phyloP scores from a whole-genome alignment of 2,113 vertebrate genomes.

The Diphyllodes magnificus region DNA sequence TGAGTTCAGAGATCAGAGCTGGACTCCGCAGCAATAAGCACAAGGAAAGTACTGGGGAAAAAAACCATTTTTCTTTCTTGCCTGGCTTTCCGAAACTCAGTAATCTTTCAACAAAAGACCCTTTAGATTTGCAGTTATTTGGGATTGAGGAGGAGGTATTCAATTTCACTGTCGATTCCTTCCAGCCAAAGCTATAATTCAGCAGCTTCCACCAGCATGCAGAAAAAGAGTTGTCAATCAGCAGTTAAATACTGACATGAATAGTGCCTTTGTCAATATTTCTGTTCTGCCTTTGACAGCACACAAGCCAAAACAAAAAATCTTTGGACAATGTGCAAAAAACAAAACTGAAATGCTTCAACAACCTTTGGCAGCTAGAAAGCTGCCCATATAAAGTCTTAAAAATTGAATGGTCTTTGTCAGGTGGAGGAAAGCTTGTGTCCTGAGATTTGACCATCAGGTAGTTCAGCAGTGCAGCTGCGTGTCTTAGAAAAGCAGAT shows the following conservation, averaged over 20 bases:
- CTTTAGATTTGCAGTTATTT: neutral
- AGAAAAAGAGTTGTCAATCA: slow-evolving; percentile 1
- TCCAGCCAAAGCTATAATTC: neutral
- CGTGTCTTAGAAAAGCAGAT: neutral
- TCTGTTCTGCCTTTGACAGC: slow-evolving; percentile 14
- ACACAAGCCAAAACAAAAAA: slow-evolving; percentile 32
- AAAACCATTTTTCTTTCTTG: neutral
- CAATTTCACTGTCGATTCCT: neutral
- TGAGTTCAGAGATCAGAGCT: neutral
- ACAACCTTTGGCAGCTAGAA: neutral
- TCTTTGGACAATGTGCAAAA: slow-evolving; percentile 23
- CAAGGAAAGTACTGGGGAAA: neutral
- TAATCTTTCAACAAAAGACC: neutral
- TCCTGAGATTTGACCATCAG: neutral
- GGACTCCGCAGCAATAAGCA: neutral
- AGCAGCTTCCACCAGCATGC: neutral
- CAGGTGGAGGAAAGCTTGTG: neutral
- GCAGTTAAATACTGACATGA: slow-evolving; percentile 4
- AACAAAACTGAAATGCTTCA: slow-evolving; percentile 23
- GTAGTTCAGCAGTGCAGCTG: neutral
- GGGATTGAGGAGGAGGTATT: neutral
- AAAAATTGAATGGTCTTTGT: neutral
- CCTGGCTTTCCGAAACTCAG: neutral
- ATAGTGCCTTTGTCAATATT: slow-evolving; percentile 33
- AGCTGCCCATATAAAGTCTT: neutral